Evolutionary conservation across 2,797 vertebrate species (phyloP), one percentile per base, ranked within the genome.

Genomic region (Caiman crocodilus): DNA sequence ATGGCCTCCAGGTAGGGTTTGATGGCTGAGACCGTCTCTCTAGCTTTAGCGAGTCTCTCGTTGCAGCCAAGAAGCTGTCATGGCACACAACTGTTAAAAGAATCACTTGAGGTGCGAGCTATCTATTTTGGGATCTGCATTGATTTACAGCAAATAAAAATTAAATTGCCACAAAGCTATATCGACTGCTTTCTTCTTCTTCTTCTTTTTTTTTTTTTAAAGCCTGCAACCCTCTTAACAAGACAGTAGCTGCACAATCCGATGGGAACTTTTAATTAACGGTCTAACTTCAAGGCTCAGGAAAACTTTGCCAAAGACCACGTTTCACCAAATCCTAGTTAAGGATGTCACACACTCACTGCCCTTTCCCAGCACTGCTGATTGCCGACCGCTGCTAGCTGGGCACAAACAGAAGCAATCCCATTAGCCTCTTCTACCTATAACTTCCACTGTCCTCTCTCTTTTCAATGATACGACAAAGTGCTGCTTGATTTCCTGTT

Each of bases 1-100:
- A 77, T 60, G 55, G 78, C 80, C 60, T 71, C 8, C 55, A 69
- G 78, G 87, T 61, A 59, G 74, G 57, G 64, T 30, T 71, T 71
- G 65, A 84, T 90, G 79, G 89, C 89, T 92, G 90, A 69, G 85
- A 85, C 90, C 84, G 94, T 76, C 87, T 94, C 78, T 91, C 90
- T 76, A 85, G 65, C 75, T 91, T 93, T 86, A 94, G 80, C 87
- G 88, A 85, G 92, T 96, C 91, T 93, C 63, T 55, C 76, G 85
- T 88, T 83, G 50, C 26, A 92, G 91, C 91, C 93, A 94, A 95
- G 93, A 95, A 89, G 91, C 91, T 96, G 90, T 94, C 16, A 17
- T 85, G 64, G 88, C 87, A 91, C 81, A 82, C 89, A 92, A 93
- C 90, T 83, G 90, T 76, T 28, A 76, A 89, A 84, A 82, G 58